Evolutionary conservation across 2,797 vertebrate species (phyloP), one percentile per base, ranked within the genome.

Genomic region (Poecilia gillii): DNA sequence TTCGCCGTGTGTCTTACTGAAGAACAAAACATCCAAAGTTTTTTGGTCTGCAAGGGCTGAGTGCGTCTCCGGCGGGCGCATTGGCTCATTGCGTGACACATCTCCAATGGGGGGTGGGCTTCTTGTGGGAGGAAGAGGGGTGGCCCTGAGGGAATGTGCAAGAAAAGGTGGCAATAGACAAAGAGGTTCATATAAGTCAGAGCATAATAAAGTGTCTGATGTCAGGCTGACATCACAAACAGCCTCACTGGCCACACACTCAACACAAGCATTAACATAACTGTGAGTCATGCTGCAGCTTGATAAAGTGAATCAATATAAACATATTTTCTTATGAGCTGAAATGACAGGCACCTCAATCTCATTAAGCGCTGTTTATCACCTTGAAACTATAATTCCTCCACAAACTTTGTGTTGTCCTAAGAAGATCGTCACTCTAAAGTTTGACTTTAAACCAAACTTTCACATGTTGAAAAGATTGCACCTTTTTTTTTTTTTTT

Each of bases 271-370:
- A 84, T 73, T 79, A 79, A 76, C 75, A 75, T 85, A 77, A 79
- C n/a, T 77, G 74, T 90, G 88, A 92, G 62, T 91, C 90, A 93
- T 76, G n/a, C 82, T 79, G 83, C 74, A 74, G 78, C 74, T 81
- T 57, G 28, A 83, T 51, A 71, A 49, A 36, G 16, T 25, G 47
- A 59, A 85, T 91, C 87, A 88, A 87, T 90, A 75, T 11, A 57
- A 45, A 33, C 31, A 68, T 78, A 18, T 33, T 45, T 75, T 51
- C 75, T 87, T 77, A 74, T 70, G 53, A 36, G n/a, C 47, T 55
- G 76, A 12, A 78, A 82, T 64, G 53, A 72, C 13, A 59, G 62
- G 5, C 25, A 16, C 39, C 11, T 36, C 53, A 74, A 66, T 79
- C 39, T 72, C 25, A 77, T 75, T 36, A 74, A 74, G 4, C 7